Evolutionary conservation across 2,888 invertebrate genomes (phyloP).

Genomic region (Cosmia trapezina): DNA sequence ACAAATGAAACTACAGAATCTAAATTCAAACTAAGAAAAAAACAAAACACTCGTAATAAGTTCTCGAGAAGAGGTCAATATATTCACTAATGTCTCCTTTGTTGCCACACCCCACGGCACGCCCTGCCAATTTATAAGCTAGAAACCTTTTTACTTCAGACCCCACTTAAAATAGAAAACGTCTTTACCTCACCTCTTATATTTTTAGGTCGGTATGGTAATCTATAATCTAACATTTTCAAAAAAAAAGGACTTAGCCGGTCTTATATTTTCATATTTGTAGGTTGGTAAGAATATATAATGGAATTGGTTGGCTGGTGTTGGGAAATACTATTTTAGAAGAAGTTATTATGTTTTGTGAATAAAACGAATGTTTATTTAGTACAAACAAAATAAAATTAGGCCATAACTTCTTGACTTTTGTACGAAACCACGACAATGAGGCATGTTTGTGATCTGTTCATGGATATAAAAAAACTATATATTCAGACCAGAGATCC

Average conservation of each 20-base stretch:
- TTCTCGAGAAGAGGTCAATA: background rate
- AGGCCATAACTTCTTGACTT: no score
- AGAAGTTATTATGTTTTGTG: no score
- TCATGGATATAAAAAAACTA: no score
- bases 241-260: slow-evolving; percentile 9
- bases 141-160: slow-evolving; percentile 30
- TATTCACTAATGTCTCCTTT: slow-evolving; percentile 1
- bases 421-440: no score
- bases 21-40: background rate
- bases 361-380: no score
- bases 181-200: slow-evolving; percentile 28
- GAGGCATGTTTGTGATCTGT: no score
- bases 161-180: slow-evolving; percentile 28
- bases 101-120: slow-evolving; percentile 1
- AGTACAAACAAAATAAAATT: no score
- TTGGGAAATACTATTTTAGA: background rate
- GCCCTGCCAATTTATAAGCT: slow-evolving; percentile 1
- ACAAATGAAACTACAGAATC: no score
- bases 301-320: slow-evolving; percentile 1
- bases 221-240: slow-evolving; percentile 35
- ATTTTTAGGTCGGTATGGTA: slow-evolving; percentile 42
- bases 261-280: slow-evolving; percentile 15
- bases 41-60: background rate
- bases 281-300: slow-evolving; percentile 14
- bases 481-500: no score